Evolutionary conservation across 2,113 vertebrate genomes (phyloP).

Genomic region (Ailuropoda melanoleuca): DNA sequence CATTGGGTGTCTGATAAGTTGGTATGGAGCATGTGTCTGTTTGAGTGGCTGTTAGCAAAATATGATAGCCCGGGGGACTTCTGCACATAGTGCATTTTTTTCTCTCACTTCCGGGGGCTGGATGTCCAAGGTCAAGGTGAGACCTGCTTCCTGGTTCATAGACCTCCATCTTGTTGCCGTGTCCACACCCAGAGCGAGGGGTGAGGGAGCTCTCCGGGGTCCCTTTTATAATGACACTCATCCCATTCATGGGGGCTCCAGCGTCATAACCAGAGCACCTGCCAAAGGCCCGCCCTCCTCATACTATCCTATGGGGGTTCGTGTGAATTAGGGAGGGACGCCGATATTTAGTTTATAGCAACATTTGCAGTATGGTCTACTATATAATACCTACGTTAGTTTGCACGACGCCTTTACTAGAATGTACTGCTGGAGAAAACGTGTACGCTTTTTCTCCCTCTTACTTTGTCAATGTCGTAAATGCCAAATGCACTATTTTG

Average conservation of each 20-base stretch:
- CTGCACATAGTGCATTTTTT: rapidly evolving
- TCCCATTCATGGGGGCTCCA: neutral
- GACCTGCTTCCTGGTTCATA: neutral
- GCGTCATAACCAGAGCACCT: neutral
- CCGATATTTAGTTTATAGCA: too few species aligned
- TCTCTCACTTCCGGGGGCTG: too few species aligned
- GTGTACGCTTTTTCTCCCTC: too few species aligned
- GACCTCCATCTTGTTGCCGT: too few species aligned
- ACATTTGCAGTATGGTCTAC: neutral
- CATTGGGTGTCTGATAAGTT: rapidly evolving
- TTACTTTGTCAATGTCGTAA: neutral
- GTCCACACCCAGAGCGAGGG: neutral
- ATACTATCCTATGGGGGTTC: too few species aligned
- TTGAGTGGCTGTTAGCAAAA: rapidly evolving
- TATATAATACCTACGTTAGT: too few species aligned
- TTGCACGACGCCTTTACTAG: too few species aligned
- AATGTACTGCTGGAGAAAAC: neutral
- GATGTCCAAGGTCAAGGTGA: neutral
- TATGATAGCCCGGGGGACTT: rapidly evolving
- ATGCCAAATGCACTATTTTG: neutral
- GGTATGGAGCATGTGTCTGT: rapidly evolving
- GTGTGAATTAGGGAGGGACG: neutral
- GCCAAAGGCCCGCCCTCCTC: too few species aligned
- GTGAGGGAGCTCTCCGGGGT: neutral
- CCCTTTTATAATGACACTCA: neutral